Conservation (phyloP, 1,140 invertebrate genomes). For the Bactericera cockerelli region DNA sequence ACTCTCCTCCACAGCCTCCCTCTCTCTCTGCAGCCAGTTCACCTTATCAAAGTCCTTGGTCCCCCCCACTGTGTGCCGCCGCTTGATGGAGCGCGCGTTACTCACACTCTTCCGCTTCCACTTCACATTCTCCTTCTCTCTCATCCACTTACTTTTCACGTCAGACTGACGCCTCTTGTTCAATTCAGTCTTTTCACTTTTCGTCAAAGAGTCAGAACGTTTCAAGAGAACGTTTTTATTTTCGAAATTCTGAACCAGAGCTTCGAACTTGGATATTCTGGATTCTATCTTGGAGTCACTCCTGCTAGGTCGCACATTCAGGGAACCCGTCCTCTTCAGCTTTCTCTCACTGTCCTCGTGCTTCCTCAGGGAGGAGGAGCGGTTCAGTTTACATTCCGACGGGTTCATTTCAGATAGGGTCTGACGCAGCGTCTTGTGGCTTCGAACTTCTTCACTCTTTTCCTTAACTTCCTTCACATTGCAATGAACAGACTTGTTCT, state of each 20-base stretch:
- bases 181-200: slow-evolving; percentile 66
- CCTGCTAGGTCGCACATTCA: background rate
- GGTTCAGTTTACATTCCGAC: slow-evolving; percentile 15
- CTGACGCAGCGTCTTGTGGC: slow-evolving; percentile 36
- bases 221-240: slow-evolving; percentile 32
- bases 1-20: slow-evolving; percentile 34
- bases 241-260: slow-evolving; percentile 18
- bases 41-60: slow-evolving; percentile 67
- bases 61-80: slow-evolving; percentile 81
- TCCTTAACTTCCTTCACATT: background rate
- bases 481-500: slow-evolving; percentile 28
- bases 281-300: slow-evolving; percentile 21
- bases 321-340: background rate
- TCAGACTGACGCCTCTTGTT: slow-evolving; percentile 51
- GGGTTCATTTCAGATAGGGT: slow-evolving; percentile 20
- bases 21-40: slow-evolving; percentile 38
- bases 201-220: slow-evolving; percentile 50
- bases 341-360: slow-evolving; percentile 14
- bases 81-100: slow-evolving; percentile 54
- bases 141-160: slow-evolving; percentile 19
- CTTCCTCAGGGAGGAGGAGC: slow-evolving; percentile 34
- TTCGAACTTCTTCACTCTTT: slow-evolving; percentile 2
- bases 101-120: slow-evolving; percentile 53
- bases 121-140: slow-evolving; percentile 32
- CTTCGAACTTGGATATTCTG: slow-evolving; percentile 17